A percentile compares a stretch with the other conserved stretches of the same genome.
These are phyloP conservation scores for Limnephilus rhombicus DNA, from an alignment of 2,888 invertebrate species.

Conservation along the genomic window DNA sequence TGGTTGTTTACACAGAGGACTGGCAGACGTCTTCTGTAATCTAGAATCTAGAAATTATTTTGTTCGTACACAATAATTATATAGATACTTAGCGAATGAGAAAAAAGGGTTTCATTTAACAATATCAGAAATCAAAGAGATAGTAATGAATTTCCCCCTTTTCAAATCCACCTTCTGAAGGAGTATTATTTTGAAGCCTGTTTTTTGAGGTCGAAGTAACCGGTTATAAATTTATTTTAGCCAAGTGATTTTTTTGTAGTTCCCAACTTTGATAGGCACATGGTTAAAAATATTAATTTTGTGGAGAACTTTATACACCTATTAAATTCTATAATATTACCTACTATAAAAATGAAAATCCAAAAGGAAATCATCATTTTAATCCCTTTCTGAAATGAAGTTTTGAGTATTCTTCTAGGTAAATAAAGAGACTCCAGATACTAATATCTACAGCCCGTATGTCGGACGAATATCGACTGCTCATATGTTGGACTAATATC, in stretches of 20 bases:
- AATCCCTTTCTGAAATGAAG: too few relatives aligned
- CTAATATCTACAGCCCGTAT: too few relatives aligned
- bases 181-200: neutral
- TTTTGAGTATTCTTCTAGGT: too few relatives aligned
- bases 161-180: neutral
- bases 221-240: neutral
- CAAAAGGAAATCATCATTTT: too few relatives aligned
- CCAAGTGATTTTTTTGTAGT: neutral
- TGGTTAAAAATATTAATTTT: neutral
- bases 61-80: neutral
- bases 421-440: too few relatives aligned
- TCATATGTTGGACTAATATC: too few relatives aligned
- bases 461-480: too few relatives aligned
- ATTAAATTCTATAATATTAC: too few relatives aligned
- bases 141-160: neutral
- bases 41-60: neutral
- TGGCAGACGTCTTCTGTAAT: neutral
- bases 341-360: too few relatives aligned
- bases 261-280: neutral
- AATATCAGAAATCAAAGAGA: neutral
- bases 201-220: neutral
- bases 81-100: neutral
- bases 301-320: too few relatives aligned
- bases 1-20: neutral
- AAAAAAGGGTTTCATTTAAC: neutral